A percentile compares a stretch with the other conserved stretches of the same genome.
These are phyloP conservation scores for Nanger granti DNA, from an alignment of 2,113 vertebrate species.

Conservation along the genomic window DNA sequence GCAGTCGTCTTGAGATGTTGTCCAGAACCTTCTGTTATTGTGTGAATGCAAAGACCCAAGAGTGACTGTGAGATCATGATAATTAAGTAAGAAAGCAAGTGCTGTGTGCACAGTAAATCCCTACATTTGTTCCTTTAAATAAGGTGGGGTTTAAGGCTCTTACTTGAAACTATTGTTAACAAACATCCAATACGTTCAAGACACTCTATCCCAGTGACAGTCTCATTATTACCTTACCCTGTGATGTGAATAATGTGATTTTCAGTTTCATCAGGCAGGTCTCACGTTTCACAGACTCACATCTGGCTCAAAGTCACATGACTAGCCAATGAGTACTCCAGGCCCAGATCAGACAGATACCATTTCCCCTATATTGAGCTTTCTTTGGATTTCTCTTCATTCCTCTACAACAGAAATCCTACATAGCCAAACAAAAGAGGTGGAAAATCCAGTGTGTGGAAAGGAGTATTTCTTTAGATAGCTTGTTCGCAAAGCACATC, in stretches of 20 bases:
- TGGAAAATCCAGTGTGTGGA: background rate
- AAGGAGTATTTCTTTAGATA: slow-evolving; percentile 13
- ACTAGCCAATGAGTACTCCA: background rate
- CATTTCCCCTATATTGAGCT: background rate
- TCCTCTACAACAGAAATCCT: background rate
- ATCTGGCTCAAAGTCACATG: background rate
- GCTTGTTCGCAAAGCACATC: background rate
- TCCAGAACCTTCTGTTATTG: background rate
- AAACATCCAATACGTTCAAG: background rate
- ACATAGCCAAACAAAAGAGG: background rate
- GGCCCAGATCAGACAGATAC: background rate
- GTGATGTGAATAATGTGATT: background rate
- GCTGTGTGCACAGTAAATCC: background rate
- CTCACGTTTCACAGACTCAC: background rate
- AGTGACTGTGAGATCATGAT: background rate
- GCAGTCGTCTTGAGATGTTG: background rate
- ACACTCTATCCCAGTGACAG: background rate
- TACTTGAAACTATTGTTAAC: background rate
- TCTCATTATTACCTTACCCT: background rate
- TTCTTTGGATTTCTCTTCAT: background rate
- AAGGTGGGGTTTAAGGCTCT: background rate
- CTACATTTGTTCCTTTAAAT: background rate
- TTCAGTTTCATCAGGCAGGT: background rate
- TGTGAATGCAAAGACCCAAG: background rate
- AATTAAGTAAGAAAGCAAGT: background rate